Conservation (phyloP, 30 jellyfish, hydroid and myxozoan species). For the Thelohanellus kitauei region DNA sequence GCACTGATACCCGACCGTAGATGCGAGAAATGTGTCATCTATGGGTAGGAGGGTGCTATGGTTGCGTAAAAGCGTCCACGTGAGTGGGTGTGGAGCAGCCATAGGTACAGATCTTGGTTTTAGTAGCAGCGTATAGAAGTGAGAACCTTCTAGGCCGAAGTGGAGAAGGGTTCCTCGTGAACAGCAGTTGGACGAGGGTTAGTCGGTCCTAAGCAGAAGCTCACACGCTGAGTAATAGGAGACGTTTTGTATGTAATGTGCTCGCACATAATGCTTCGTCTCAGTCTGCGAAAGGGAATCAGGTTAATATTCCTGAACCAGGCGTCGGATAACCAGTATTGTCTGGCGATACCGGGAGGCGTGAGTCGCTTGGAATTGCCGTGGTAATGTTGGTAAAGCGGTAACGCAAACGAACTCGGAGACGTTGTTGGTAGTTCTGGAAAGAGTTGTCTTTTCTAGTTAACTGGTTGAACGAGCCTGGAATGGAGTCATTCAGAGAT, state of each 20-base stretch:
- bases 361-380: not conserved
- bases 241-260: not conserved
- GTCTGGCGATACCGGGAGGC: too few species aligned
- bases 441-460: constrained; percentile 18
- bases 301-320: constrained; percentile 44
- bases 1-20: constrained; percentile 22
- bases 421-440: constrained; percentile 3
- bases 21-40: constrained; percentile 3
- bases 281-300: constrained; percentile 27
- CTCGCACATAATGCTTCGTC: constrained; percentile 1
- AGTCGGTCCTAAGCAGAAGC: constrained; percentile 23
- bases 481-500: constrained; percentile 26
- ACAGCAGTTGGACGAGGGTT: constrained; percentile 35
- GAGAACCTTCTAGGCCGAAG: constrained; percentile 28
- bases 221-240: constrained; percentile 4
- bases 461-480: constrained; percentile 22
- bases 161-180: constrained; percentile 44
- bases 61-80: constrained; percentile 24
- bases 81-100: constrained; percentile 32
- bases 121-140: constrained; percentile 19
- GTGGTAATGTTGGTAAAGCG: constrained; percentile 7
- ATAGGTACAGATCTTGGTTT: constrained; percentile 32
- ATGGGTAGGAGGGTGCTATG: constrained; percentile 34
- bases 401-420: constrained; percentile 19
- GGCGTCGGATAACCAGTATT: constrained; percentile 19